phyloP scores from a whole-genome alignment of 2,888 invertebrate genomes.

The Incurvaria masculella region DNA sequence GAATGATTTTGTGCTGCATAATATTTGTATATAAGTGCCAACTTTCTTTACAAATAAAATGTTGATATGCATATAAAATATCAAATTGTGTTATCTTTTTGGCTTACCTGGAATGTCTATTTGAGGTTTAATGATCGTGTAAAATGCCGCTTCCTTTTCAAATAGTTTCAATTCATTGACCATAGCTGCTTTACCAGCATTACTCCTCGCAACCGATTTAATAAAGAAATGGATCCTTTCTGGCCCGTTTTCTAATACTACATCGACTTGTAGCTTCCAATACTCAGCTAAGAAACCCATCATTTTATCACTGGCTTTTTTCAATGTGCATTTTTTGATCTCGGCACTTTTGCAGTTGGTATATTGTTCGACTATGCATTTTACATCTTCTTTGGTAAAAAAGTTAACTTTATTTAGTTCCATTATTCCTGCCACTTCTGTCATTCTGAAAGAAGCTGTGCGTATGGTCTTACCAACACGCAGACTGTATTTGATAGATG shows the following conservation, averaged over 20 bases:
- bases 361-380: background rate
- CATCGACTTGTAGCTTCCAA: constrained; percentile 32
- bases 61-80: too few relatives aligned
- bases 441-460: too few relatives aligned
- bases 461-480: too few relatives aligned
- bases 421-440: too few relatives aligned
- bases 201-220: constrained; percentile 34
- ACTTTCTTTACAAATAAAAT: too few relatives aligned
- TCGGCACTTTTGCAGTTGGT: background rate
- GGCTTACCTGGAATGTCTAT: constrained; percentile 31
- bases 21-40: too few relatives aligned
- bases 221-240: constrained; percentile 31
- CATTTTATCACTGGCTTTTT: constrained; percentile 40
- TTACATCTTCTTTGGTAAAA: background rate
- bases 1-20: too few relatives aligned
- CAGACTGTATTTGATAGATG: too few relatives aligned
- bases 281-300: constrained; percentile 44
- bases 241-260: constrained; percentile 17
- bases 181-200: constrained; percentile 39
- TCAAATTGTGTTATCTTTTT: background rate
- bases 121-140: constrained; percentile 28
- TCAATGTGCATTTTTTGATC: constrained; percentile 10
- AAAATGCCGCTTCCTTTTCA: constrained; percentile 36
- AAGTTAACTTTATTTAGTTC: background rate
- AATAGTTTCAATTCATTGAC: constrained; percentile 33